Evolutionary conservation across 2,888 invertebrate genomes (phyloP), one percentile per base, ranked within the genome.

Genomic region (Lypha dubia): DNA sequence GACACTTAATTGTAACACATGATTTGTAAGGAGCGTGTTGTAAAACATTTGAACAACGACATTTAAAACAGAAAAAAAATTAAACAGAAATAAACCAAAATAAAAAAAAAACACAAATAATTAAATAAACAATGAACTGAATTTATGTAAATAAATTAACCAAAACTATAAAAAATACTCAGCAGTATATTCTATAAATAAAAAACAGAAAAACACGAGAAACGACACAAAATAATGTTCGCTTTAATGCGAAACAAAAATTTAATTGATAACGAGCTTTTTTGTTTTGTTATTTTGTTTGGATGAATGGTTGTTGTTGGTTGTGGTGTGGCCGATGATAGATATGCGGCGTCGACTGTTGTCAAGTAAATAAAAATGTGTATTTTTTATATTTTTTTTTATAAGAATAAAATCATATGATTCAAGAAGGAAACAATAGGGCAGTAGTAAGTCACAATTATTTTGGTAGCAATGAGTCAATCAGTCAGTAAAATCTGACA

Each of bases 1-100:
- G 88, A 87, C 82, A 87, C 77, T 80, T 79, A 85, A 87, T 82
- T 70, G 38, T 32, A 67, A 75, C 58, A 67, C 71, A 58, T 68
- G 63, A 32, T 71, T 79, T 71, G n/a, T 46, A 22, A 51, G 44
- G 44, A 67, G n/a, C n/a, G 44, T 68, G 9, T 70, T 75, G 65
- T 46, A 9, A 81, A 68, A 28, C 22, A 62, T 62, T 44, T 79
- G 63, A 73, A 71, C 38, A 68, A 63, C 60, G 28, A 49, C 46
- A 62, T 65, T 77, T 28, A 41, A 38, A 11, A 11, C 3, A 49
- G 13, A 28, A 38, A 11, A 13, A 17, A 49, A n/a, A n/a, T n/a
- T n/a, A 35, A n/a, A 13, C 15, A 2, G 17, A 70, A 7, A 67
- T 51, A 51, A 13, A 71, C 67, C 24, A 58, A 60, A 53, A 6